A percentile compares a stretch with the other conserved stretches of the same genome.
These are phyloP conservation scores for Tribolium castaneum DNA, from an alignment of 1,140 invertebrate species.

Conservation along the genomic window DNA sequence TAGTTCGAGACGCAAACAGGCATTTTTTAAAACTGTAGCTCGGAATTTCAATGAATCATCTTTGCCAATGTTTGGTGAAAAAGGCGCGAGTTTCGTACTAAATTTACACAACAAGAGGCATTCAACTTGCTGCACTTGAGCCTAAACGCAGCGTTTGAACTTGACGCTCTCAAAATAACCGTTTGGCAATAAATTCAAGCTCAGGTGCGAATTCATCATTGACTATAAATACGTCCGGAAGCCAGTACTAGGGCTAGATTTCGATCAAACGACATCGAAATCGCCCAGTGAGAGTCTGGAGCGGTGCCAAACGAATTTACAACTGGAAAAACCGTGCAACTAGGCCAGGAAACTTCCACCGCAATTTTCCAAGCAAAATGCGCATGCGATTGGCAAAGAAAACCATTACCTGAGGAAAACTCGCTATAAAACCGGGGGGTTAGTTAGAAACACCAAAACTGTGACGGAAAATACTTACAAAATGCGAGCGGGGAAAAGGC, in stretches of 20 bases:
- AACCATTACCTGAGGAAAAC: not conserved
- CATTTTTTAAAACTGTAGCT: not conserved
- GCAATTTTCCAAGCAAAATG: not conserved
- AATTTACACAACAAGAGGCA: not conserved
- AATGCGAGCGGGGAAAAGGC: slow-evolving; percentile 5
- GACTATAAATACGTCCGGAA: slow-evolving; percentile 21
- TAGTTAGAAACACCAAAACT: not conserved
- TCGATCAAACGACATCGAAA: not conserved
- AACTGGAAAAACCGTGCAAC: slow-evolving; percentile 28
- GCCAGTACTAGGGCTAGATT: not conserved
- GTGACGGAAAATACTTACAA: slow-evolving; percentile 17
- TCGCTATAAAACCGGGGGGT: not conserved
- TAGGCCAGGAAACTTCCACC: slow-evolving; percentile 23
- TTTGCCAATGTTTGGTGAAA: slow-evolving; percentile 7
- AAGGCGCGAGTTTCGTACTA: not conserved
- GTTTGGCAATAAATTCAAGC: not conserved
- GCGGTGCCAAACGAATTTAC: not conserved
- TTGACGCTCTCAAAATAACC: not conserved
- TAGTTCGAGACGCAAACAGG: not conserved
- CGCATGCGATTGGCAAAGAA: slow-evolving; percentile 33
- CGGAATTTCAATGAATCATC: not conserved
- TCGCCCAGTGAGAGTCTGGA: not conserved
- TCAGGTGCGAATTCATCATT: slow-evolving; percentile 7
- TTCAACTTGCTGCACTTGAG: not conserved
- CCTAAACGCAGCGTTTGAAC: not conserved